Percentiles rank a stretch among this genome's conserved stretches.
These are phyloP conservation scores for Passer montanus DNA, from an alignment of 2,113 vertebrate species.

Conservation along the genomic window DNA sequence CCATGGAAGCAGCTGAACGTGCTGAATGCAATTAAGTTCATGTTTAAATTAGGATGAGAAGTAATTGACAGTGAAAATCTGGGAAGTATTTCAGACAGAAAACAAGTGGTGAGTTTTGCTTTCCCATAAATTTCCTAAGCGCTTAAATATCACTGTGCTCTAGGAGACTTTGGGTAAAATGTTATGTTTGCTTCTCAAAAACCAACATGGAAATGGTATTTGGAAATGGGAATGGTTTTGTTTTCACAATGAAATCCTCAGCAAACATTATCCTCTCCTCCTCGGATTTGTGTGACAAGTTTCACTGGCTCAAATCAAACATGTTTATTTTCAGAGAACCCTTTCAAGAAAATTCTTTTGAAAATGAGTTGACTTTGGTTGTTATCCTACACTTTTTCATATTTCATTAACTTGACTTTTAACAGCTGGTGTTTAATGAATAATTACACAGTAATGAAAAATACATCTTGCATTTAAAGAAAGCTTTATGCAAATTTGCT, in stretches of 20 bases:
- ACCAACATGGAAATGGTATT: not conserved
- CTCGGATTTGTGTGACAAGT: not conserved
- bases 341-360: not conserved
- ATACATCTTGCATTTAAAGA: constrained; percentile 27
- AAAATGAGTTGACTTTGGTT: not conserved
- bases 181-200: not conserved
- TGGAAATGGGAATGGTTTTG: not conserved
- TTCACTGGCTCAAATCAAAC: not conserved
- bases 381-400: not conserved
- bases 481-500: constrained; percentile 5
- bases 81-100: not conserved
- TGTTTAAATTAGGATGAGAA: not conserved
- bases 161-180: not conserved
- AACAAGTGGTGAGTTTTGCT: not conserved
- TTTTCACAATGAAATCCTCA: not conserved
- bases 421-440: constrained; percentile 43
- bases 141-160: not conserved
- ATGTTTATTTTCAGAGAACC: not conserved
- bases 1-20: not conserved
- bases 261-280: not conserved
- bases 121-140: not conserved
- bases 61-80: not conserved
- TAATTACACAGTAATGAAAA: constrained; percentile 49
- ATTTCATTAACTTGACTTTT: constrained; percentile 12
- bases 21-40: not conserved